Evolutionary conservation across 2,888 invertebrate species (phyloP), one percentile per base, ranked within the genome.

Genomic region (Seira musarum): DNA sequence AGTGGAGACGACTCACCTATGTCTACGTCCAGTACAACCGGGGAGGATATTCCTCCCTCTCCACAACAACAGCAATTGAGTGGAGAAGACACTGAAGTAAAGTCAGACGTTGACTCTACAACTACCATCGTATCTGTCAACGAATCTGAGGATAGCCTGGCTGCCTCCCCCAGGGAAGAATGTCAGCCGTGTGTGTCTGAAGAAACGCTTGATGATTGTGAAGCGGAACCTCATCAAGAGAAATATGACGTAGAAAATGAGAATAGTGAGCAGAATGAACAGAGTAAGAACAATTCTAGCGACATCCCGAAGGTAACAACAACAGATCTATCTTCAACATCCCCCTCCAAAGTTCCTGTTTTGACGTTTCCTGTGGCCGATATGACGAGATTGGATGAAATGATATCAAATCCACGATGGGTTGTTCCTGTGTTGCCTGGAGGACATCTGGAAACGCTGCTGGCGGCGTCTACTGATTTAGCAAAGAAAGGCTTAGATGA

Each of bases 351-450:
- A n/a, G n/a, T n/a, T n/a, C n/a, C n/a, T n/a, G n/a, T n/a, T n/a
- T 63, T 73, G 72, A 70, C 81, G 57, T 98, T 98, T 92, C 98
- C 98, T 83, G 92, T 94, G 88, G 93, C 93, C 68, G 96, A 97
- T 90, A 90, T 98, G 88, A 93, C 93, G 86, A 93, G 94, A 87
- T 91, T 98, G 87, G 97, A 98, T 90, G 97, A 97, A 89, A 98
- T 98, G 92, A 97, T 98, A 89, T 96, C 96, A 87, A 94, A 95
- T 90, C 94, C 97, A 80, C 92, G 98, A 88, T 98, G 98, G 98
- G 96, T 98, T 83, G 98, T 98, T 70, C 98, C 98, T 46, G 98
- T 98, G 71, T 90, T 98, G 88, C 97, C 98, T 13, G 97, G 97
- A 88, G 97, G 98, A 90, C 98, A 98, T 90, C 90, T 98, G 87